Conservation (phyloP, 2,113 vertebrate genomes). For the Lophochroa leadbeateri region DNA sequence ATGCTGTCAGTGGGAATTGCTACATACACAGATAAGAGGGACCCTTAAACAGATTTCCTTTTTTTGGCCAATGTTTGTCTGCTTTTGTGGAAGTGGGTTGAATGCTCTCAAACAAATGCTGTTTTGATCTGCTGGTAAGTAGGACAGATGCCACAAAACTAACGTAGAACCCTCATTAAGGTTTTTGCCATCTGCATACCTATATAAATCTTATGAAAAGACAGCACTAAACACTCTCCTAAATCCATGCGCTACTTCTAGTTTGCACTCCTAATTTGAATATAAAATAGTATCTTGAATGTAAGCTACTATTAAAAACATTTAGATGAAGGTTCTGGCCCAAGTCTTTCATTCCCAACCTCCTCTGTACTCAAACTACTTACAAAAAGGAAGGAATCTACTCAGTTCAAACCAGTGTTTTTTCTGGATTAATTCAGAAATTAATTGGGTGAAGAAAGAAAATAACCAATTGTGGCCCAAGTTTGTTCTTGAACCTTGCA, state of each 20-base stretch:
- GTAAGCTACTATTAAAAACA: neutral
- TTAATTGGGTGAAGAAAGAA: neutral
- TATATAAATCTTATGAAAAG: slow-evolving; percentile 18
- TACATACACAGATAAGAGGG: neutral
- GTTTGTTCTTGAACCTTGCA: neutral
- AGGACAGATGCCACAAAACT: slow-evolving; percentile 23
- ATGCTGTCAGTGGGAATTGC: neutral
- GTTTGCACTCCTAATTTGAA: neutral
- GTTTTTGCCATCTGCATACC: slow-evolving; percentile 49
- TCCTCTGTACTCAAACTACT: neutral
- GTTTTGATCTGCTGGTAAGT: slow-evolving; percentile 24
- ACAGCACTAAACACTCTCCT: neutral
- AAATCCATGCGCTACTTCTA: neutral
- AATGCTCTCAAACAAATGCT: slow-evolving; percentile 41
- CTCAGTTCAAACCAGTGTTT: neutral
- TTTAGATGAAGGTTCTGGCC: neutral
- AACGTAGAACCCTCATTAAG: neutral
- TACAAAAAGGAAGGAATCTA: neutral
- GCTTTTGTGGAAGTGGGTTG: slow-evolving; percentile 2
- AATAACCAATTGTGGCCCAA: neutral
- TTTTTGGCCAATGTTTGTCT: neutral
- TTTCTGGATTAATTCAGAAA: neutral
- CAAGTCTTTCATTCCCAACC: neutral
- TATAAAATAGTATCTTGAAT: neutral
- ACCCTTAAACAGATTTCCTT: neutral